Conservation (phyloP, 2,113 vertebrate species). For the Athene noctua region DNA sequence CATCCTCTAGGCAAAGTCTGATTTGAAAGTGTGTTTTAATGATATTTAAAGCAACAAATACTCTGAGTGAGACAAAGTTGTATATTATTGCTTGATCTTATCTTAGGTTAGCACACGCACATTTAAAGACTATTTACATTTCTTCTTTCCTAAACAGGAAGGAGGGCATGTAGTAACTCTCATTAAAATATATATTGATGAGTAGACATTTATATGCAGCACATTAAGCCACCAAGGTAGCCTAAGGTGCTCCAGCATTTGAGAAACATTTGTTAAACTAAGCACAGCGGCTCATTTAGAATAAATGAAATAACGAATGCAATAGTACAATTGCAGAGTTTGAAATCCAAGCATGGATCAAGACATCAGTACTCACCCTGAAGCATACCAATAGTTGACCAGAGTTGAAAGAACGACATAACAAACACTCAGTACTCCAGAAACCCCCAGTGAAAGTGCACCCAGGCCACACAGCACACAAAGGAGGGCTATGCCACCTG, state of each 20-base stretch:
- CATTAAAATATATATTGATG: neutral
- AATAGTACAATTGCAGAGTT: neutral
- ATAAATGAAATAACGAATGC: neutral
- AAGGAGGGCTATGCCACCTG: conserved; percentile 77
- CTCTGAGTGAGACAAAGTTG: neutral
- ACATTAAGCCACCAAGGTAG: neutral
- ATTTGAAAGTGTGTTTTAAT: neutral
- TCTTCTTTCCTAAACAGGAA: neutral
- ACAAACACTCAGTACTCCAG: conserved; percentile 65
- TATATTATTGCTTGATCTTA: neutral
- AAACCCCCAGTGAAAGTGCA: conserved; percentile 74
- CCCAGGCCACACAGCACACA: conserved; percentile 81
- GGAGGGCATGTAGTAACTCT: neutral
- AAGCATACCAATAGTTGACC: conserved; percentile 67
- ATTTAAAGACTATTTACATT: neutral
- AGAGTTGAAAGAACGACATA: conserved; percentile 71
- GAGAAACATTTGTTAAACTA: neutral
- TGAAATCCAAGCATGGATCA: neutral
- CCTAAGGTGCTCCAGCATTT: neutral
- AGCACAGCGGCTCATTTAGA: neutral
- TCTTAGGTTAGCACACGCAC: neutral
- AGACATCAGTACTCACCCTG: conserved; percentile 46
- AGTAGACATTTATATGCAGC: neutral
- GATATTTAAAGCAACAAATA: neutral
- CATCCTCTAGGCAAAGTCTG: neutral